phyloP scores from a whole-genome alignment of 2,797 vertebrate genomes.

The Uromys caudimaculatus region DNA sequence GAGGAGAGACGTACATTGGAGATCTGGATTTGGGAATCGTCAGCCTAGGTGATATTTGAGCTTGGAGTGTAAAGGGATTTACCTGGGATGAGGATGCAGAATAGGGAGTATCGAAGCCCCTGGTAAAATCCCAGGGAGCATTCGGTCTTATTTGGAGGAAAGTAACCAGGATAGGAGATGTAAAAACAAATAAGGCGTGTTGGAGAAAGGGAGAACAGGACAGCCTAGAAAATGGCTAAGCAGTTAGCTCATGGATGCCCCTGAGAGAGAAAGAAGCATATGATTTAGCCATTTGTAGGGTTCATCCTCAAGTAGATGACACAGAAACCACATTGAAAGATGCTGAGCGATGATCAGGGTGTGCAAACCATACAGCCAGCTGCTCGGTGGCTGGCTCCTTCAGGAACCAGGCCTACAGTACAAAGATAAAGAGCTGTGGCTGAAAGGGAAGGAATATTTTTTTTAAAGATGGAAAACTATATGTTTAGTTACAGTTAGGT shows the following conservation, averaged over 20 bases:
- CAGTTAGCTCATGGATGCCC: not conserved
- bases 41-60: not conserved
- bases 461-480: not conserved
- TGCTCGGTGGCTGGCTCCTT: not conserved
- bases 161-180: not conserved
- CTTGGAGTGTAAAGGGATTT: not conserved
- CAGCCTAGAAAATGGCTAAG: not conserved
- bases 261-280: not conserved
- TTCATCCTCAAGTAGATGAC: not conserved
- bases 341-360: not conserved
- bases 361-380: no score
- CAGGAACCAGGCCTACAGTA: not conserved
- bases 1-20: not conserved
- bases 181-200: not conserved
- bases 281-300: not conserved
- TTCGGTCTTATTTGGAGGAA: not conserved
- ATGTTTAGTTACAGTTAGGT: not conserved
- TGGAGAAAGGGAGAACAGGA: not conserved
- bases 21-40: not conserved
- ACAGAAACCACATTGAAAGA: not conserved
- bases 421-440: not conserved
- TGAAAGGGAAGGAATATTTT: not conserved
- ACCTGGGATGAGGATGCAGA: accelerated
- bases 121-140: not conserved
- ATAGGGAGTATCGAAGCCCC: not conserved